A percentile compares a stretch with the other conserved stretches of the same genome.
Evolutionary conservation across 2,797 vertebrate genomes (phyloP).

Genomic region (Triplophysa yarkandensis): DNA sequence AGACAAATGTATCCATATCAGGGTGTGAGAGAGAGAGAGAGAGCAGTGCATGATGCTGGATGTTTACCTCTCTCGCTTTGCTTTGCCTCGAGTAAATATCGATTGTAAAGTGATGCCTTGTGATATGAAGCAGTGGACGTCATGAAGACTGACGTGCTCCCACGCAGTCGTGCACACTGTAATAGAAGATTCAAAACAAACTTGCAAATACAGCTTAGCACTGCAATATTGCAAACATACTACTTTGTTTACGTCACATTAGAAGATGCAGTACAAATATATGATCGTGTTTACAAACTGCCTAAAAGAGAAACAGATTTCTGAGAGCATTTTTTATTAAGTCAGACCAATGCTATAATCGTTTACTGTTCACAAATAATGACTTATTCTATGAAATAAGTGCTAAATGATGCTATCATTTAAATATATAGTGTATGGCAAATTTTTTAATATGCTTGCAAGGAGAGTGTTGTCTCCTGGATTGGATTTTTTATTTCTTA

Average conservation of each 20-base stretch:
- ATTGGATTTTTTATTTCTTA: too few species aligned
- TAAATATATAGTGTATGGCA: neutral
- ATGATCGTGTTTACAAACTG: neutral
- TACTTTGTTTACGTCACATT: neutral
- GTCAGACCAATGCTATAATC: too few species aligned
- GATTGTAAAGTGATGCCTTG: constrained; percentile 69
- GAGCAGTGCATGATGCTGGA: constrained; percentile 28
- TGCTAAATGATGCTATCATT: constrained; percentile 13
- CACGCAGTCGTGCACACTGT: constrained; percentile 9
- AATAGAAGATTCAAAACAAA: constrained; percentile 45
- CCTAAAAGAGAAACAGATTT: neutral
- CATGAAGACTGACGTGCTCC: constrained; percentile 22
- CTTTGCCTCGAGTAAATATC: constrained; percentile 68
- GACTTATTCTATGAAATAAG: too few species aligned
- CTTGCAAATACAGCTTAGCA: constrained; percentile 27
- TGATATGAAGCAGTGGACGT: constrained; percentile 59
- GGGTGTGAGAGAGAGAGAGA: neutral
- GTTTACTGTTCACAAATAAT: too few species aligned
- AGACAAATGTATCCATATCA: constrained; percentile 20
- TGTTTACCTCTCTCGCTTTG: constrained; percentile 72
- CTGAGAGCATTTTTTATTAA: neutral
- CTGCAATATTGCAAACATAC: neutral
- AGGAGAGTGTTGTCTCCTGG: too few species aligned
- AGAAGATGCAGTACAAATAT: neutral
- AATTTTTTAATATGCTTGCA: neutral